Evolutionary conservation across 2,888 invertebrate species (phyloP), one percentile per base, ranked within the genome.

Genomic region (Pantelozetes paolii): DNA sequence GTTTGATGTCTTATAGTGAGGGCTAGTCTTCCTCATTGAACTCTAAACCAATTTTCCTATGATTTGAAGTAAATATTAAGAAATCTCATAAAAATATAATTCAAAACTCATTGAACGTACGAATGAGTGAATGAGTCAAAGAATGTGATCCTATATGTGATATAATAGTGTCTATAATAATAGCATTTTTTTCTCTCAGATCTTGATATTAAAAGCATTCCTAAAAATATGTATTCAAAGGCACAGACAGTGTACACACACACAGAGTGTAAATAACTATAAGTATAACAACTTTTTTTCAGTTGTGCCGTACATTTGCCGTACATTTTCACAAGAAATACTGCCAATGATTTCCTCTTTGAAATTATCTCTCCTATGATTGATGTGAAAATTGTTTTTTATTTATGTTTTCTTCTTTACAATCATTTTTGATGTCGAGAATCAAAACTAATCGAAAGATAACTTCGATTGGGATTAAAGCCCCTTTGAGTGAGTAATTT

Each of bases 241-340:
- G 36, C 36, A 36, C 36, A 45, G 15, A 18, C 8, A 13, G 8
- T 45, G 9, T 36, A 36, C 9, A 36, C 36, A 36, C 36, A 36
- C 36, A 36, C 45, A 15, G 28, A 8, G 57, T 57, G 28, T 57
- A 57, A 57, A 54, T 54, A 54, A 3, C 8, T 54, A 57, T 57
- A 57, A 57, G 57, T 57, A 57, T 57, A 57, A 57, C 28, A 57
- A 57, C 57, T 18, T 30, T 28, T 57, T 57, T 30, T 30, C 57
- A 57, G 11, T 57, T 57, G 57, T 57, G 57, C 28, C 57, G 30
- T 50, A 57, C 28, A 28, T 57, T n/a, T n/a, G n/a, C n/a, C n/a
- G n/a, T n/a, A n/a, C n/a, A n/a, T 57, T 50, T 54, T 57, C 57
- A 57, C 57, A 57, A 57, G 57, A 30, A 57, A 57, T 30, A 30